Base-by-base conservation (phyloP, 2,113 vertebrate genomes). In the Microtus pennsylvanicus region DNA sequence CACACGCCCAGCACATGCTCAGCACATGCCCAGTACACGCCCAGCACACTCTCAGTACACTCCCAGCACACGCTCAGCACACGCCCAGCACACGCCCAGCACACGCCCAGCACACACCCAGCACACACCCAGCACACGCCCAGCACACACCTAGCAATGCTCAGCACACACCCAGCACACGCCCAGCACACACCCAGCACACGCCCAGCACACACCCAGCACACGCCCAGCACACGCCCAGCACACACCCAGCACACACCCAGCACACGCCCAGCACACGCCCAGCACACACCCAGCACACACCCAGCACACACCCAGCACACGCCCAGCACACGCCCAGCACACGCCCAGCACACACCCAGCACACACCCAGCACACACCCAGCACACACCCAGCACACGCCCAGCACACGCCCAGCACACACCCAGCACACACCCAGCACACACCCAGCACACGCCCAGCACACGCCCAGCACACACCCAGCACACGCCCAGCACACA, bases 281-380 rank as follows among this genome's bases (percentile, higher is more conserved):
- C 52, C 13, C 52, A 55, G 3, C 14, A 55, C 52, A 55, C 0
- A 3, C 52, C 28, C 26, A 30, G 28, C 35, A n/a, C 16, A 19
- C 1, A 3, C 94, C 1, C 47, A 47, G 9, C 7, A 35, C 55
- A 55, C 0, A 14, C 52, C 11, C 26, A 30, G 55, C 55, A 17
- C 55, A 55, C 0, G 1, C 55, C 4, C 3, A 14, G 28, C 35
- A n/a, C 35, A 21, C 1, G 12, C 93, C 50, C 33, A 50, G 12
- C 5, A 35, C 55, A 55, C 4, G 4, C 55, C 0, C 16, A 55
- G 16, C 16, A 55, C 55, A 55, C 0, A 0, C 14, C 28, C 10
- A 30, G 65, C 17, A n/a, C 16, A 21, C 0, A 12, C 94, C 45
- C 33, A 50, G 9, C 7, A 35, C 55, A 55, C 14, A 0, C 52